Base-by-base conservation (phyloP, 2,797 vertebrate genomes). In the Etheostoma nigrum region DNA sequence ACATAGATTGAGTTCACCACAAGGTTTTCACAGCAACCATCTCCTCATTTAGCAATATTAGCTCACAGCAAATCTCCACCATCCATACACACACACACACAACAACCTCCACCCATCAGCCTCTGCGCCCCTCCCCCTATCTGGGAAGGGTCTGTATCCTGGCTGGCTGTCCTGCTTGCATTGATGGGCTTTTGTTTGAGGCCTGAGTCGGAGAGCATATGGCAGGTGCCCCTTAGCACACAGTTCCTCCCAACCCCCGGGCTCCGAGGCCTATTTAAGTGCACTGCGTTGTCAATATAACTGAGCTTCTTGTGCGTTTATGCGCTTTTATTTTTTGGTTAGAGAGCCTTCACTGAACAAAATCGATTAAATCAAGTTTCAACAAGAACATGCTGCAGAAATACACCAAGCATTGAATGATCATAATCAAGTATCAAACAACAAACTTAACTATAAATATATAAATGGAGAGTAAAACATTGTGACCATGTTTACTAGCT, bases 171-270 rank as follows among this genome's bases (percentile, higher is more conserved):
- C 89, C 91, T 85, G 89, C 91, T 85, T 75, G 80, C 87, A 90
- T 89, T 90, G 90, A 91, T 79, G 59, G 87, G 92, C 93, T 94
- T 94, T 95, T 95, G 95, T 94, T 94, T 92, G 88, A 90, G 91
- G 86, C 74, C 84, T 90, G 91, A 92, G 90, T 92, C 81, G 67
- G 42, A 78, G 85, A 95, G 89, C 95, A 94, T 94, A 95, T 95
- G 95, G 95, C 94, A 95, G 94, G 94, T 95, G 92, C 92, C 93
- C 93, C 93, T 91, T 88, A 90, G 90, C 93, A 93, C 91, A 86
- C 89, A 58, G 86, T 65, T 59, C 85, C 83, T 84, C 93, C 88
- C 90, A 52, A 84, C 91, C 93, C 92, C 82, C 78, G 72, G 88
- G 82, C 85, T 85, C 63, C 2, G 16, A 74, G 61, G 76, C 75